Percentiles rank a stretch among this genome's conserved stretches.
phyloP scores from a whole-genome alignment of 2,888 invertebrate species.

The Drosophila helvetica region DNA sequence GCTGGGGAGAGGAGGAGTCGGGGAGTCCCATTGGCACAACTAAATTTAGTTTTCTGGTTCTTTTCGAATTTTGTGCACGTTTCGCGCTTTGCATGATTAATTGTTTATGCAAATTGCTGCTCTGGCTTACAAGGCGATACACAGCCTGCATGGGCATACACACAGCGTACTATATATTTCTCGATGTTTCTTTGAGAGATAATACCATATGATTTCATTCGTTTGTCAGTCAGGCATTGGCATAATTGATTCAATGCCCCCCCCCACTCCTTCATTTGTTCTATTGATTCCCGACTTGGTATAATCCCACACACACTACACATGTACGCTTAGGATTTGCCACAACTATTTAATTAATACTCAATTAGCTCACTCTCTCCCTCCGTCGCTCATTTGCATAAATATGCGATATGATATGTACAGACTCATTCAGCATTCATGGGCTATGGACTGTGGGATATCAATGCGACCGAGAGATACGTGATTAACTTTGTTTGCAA shows the following conservation, averaged over 20 bases:
- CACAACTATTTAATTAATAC: constrained; percentile 65
- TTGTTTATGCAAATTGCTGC: constrained; percentile 73
- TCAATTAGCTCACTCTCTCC: constrained; percentile 63
- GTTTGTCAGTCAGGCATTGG: constrained; percentile 18
- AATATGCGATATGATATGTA: constrained; percentile 53
- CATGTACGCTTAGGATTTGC: constrained; percentile 50
- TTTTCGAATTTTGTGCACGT: constrained; percentile 70
- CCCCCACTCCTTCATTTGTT: constrained; percentile 1
- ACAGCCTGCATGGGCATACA: too few relatives aligned
- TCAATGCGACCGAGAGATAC: constrained; percentile 56
- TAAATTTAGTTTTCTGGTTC: constrained; percentile 59
- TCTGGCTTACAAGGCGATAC: constrained; percentile 53
- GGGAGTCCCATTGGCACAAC: constrained; percentile 37
- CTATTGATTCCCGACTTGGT: constrained; percentile 36
- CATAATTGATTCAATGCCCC: constrained; percentile 59
- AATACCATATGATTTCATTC: neutral
- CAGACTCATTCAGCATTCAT: constrained; percentile 49
- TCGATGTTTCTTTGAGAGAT: constrained; percentile 15
- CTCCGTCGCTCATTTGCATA: constrained; percentile 59
- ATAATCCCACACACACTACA: constrained; percentile 53
- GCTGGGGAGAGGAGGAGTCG: neutral
- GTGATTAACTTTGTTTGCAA: constrained; percentile 66
- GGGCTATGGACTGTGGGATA: constrained; percentile 32
- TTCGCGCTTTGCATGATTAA: constrained; percentile 75
- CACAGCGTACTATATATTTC: neutral